Base-by-base conservation (phyloP, 2,888 invertebrate genomes). In the Thelaira solivaga region DNA sequence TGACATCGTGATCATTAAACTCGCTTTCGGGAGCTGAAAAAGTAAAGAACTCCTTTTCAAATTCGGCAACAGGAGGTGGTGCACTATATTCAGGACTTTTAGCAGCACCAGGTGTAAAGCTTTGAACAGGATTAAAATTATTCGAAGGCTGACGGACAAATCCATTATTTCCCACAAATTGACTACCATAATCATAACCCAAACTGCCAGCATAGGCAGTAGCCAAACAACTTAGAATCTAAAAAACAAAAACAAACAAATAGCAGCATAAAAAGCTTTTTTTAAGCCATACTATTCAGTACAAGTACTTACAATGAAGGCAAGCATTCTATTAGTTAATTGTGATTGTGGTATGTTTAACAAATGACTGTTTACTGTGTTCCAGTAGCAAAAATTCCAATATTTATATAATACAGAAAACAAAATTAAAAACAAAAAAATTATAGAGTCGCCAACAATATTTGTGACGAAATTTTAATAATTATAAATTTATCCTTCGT, bases 301-400 rank as follows among this genome's bases (percentile, higher is more conserved):
- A 1, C 24, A 1, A 6, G 29, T 64, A 61, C 82, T 81, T 79
- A 83, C 83, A 81, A 83, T 62, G 76, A 83, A 82, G 34, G 80
- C 64, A 67, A 98, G 98, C 98, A 83, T 97, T 10, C 5, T 6
- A 3, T 43, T 26, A 62, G 26, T 41, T 49, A 39, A 16, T 36
- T 62, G 97, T 98, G 97, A 83, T 59, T 31, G 1, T 59, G 43
- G 10, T 22, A 29, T 43, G 51, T 45, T 62, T 62, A 41, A 68
- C 61, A 62, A 72, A 22, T 29, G 20, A 67, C 4, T 67, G 29
- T 20, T 39, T 71, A 67, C 73, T 81, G 73, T 43, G 13, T n/a
- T 51, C 8, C 16, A 43, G 8, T 24, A n/a, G n/a, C n/a, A n/a
- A 16, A 16, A 29, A 59, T 22, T 6, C 24, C 26, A 47, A 47